Percentiles rank a stretch among this genome's conserved stretches.
These are phyloP conservation scores for Anisognathus igniventris DNA, from an alignment of 2,797 vertebrate species.

Conservation along the genomic window DNA sequence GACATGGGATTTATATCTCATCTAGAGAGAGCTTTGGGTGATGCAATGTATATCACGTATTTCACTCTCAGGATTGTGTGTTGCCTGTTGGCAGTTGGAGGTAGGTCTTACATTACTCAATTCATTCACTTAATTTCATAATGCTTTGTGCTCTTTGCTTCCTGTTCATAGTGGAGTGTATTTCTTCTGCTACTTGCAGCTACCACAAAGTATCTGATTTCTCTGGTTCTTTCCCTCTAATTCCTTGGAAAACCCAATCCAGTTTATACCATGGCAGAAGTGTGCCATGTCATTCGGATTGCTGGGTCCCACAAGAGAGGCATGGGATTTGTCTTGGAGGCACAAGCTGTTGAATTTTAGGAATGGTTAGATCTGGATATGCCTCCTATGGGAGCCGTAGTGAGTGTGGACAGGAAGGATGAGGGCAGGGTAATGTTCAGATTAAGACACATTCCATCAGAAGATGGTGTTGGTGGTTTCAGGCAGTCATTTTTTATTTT, in stretches of 20 bases:
- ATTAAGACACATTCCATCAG: neutral
- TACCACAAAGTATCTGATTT: neutral
- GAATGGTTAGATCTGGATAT: neutral
- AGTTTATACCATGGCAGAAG: neutral
- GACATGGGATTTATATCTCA: neutral
- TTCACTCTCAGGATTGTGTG: neutral
- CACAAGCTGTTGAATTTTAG: neutral
- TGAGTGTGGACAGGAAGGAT: neutral
- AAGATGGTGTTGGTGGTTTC: neutral
- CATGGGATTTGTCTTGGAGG: neutral
- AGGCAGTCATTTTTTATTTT: neutral
- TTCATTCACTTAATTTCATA: conserved; percentile 39
- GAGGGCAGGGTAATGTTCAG: neutral
- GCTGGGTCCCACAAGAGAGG: neutral
- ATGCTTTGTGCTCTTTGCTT: conserved; percentile 1
- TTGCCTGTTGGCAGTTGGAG: conserved; percentile 9
- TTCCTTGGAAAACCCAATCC: neutral
- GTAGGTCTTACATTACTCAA: neutral
- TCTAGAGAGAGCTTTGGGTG: neutral
- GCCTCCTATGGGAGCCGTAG: neutral
- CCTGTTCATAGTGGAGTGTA: neutral
- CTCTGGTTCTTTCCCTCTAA: neutral
- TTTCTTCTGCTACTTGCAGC: neutral
- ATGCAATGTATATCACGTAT: conserved; percentile 10
- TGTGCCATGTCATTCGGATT: neutral